Conservation (phyloP, 2,888 invertebrate genomes). For the Artemia sinica region DNA sequence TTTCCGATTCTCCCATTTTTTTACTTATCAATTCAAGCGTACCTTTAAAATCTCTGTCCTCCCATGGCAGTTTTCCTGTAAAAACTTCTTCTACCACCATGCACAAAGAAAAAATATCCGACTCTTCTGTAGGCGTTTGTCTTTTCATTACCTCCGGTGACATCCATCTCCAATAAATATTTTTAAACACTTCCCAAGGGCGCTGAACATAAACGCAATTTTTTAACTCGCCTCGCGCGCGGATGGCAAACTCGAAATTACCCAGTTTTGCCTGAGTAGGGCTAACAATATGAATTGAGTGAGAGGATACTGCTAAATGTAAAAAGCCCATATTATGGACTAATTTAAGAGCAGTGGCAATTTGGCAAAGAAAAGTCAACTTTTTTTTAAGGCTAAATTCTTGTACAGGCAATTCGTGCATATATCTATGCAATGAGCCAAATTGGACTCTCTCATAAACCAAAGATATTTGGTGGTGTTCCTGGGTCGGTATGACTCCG, state of each 20-base stretch:
- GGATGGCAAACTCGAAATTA: neutral
- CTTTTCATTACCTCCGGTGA: neutral
- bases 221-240: neutral
- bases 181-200: neutral
- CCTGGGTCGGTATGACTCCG: neutral
- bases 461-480: neutral
- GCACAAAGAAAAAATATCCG: neutral
- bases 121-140: neutral
- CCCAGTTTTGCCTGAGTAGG: constrained; percentile 6
- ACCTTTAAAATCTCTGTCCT: neutral
- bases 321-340: neutral
- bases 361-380: neutral
- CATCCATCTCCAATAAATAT: neutral
- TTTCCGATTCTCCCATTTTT: neutral
- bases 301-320: neutral
- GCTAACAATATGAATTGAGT: neutral
- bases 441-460: neutral
- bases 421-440: neutral
- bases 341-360: neutral
- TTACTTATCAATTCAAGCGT: neutral
- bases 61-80: neutral
- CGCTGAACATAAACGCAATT: neutral
- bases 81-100: neutral
- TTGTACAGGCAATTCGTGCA: neutral
- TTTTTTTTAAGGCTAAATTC: too few species aligned